Evolutionary conservation across 2,113 vertebrate species (phyloP).

Genomic region (Leucosticte australis): DNA sequence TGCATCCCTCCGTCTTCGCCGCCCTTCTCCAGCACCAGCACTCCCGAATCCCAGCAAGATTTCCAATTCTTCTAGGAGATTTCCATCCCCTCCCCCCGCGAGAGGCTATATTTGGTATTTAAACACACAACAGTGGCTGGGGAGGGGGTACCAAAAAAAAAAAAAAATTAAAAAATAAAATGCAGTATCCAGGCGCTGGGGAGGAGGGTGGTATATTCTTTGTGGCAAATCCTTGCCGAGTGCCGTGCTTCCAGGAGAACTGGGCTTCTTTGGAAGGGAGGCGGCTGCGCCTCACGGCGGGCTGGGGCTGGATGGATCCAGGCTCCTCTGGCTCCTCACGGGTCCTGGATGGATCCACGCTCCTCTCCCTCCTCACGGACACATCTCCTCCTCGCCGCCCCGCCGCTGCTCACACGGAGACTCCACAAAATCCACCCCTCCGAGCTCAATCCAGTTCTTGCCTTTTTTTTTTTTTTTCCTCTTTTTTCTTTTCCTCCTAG

Average conservation of each 20-base stretch:
- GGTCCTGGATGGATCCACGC: background rate
- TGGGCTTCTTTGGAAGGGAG: background rate
- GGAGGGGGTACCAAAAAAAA: background rate
- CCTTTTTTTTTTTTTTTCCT: background rate
- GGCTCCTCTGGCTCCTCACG: background rate
- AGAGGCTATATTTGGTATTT: constrained; percentile 53
- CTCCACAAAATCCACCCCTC: background rate
- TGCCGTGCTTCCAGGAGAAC: background rate
- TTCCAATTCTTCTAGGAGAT: constrained; percentile 8
- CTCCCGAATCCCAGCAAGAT: background rate
- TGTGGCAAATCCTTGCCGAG: background rate
- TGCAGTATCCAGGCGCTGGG: constrained; percentile 8
- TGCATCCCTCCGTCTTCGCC: background rate
- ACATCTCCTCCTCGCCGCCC: background rate
- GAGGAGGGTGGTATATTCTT: background rate
- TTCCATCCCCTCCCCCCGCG: background rate
- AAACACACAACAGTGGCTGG: background rate
- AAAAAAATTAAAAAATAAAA: background rate
- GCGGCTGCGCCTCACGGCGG: background rate
- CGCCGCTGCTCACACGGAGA: constrained; percentile 10
- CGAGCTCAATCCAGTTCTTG: background rate
- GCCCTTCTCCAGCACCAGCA: background rate
- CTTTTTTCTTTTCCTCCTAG: background rate
- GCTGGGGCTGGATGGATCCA: background rate
- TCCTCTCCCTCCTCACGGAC: constrained; percentile 54